Conservation (phyloP, 2,113 vertebrate genomes). For the Cebus imitator region DNA sequence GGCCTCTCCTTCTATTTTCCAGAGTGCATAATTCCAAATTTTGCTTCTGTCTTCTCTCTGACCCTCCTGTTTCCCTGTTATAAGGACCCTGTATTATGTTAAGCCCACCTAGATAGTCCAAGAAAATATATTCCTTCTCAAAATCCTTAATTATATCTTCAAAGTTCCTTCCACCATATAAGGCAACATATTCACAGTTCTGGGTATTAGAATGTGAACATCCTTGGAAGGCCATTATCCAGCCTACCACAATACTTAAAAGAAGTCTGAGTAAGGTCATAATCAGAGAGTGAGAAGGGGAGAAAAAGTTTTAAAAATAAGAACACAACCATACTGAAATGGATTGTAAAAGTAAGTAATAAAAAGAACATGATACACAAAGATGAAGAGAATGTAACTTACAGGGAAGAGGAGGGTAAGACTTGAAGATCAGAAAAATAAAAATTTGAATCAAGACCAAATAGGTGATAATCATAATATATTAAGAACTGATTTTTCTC, state of each 20-base stretch:
- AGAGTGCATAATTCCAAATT: too few relatives aligned
- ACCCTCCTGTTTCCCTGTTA: background rate
- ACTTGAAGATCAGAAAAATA: background rate
- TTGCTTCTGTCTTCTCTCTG: background rate
- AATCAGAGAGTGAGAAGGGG: background rate
- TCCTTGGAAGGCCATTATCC: background rate
- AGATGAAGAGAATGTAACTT: background rate
- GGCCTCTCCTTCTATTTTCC: background rate
- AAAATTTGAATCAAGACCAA: background rate
- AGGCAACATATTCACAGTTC: background rate
- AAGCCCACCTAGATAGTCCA: background rate
- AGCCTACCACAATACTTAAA: background rate
- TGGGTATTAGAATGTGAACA: background rate
- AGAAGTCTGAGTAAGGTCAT: background rate
- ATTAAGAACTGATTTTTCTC: background rate
- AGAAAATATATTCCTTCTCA: background rate
- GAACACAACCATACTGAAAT: background rate
- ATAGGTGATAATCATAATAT: background rate
- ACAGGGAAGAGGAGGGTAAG: background rate
- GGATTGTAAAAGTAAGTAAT: background rate
- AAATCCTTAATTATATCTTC: background rate
- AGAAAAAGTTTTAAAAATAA: background rate
- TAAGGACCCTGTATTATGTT: background rate
- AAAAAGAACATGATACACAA: background rate
- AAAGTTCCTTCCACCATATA: background rate